Evolutionary conservation across 2,888 invertebrate genomes (phyloP).

Genomic region (Eilema caniola): DNA sequence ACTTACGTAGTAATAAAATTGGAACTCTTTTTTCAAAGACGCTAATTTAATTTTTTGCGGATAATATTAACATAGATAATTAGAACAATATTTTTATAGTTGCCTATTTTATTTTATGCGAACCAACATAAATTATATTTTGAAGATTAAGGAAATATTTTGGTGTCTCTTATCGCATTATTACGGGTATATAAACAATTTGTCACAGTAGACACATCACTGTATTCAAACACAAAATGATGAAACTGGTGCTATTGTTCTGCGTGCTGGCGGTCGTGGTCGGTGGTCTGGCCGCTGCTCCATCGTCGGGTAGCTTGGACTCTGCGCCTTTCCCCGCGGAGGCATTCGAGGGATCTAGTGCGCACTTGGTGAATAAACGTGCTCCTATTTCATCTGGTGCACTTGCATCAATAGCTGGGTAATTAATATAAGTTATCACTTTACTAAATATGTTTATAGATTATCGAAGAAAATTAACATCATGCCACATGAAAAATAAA

Average conservation of each 20-base stretch:
- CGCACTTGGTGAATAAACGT: background rate
- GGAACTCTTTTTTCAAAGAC: no score
- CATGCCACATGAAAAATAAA: no score
- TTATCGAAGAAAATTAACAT: no score
- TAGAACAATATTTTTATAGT: no score
- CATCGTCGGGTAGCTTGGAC: background rate
- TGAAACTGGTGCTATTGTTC: conserved; percentile 19
- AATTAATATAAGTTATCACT: no score
- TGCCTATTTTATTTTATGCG: no score
- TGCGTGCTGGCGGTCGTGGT: conserved; percentile 45
- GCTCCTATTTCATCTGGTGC: background rate
- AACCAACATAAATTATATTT: background rate
- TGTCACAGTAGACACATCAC: background rate
- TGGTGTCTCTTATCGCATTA: background rate
- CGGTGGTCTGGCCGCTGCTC: no score
- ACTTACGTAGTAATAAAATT: no score
- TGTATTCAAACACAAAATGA: background rate
- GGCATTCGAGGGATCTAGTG: background rate
- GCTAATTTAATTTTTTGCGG: no score
- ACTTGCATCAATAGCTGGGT: no score
- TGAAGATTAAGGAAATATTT: background rate
- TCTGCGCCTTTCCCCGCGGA: background rate
- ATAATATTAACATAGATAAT: no score
- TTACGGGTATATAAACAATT: background rate
- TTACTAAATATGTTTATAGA: no score